Conservation (phyloP, 92 coral and sea anemone species). For the Chrysogorgia sp. region DNA sequence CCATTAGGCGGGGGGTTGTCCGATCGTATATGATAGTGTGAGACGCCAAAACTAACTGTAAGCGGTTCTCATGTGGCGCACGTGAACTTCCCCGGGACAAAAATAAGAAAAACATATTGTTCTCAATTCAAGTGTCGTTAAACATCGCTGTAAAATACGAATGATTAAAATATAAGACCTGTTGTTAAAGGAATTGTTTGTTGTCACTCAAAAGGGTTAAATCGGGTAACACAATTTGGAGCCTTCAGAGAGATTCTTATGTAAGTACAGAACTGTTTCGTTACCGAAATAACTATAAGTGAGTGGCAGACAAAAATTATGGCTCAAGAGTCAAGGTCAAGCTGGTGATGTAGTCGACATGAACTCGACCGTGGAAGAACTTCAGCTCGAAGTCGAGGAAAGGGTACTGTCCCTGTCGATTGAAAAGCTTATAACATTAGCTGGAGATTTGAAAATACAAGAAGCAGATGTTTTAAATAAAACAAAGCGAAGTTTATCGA, state of each 20-base stretch:
- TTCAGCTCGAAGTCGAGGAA: conserved; percentile 8
- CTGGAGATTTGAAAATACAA: neutral
- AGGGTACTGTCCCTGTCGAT: conserved; percentile 3
- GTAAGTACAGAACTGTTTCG: conserved; percentile 2
- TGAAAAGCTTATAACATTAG: conserved; percentile 1
- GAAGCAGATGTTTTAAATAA: conserved; percentile 12
- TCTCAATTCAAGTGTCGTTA: no score
- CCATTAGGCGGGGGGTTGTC: no score
- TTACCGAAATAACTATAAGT: neutral
- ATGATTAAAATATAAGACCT: neutral
- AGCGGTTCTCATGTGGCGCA: no score
- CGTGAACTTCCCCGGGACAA: no score
- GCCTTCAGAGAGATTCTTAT: conserved; percentile 38
- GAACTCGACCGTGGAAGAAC: no score
- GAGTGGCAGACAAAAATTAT: neutral
- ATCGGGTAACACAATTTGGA: conserved; percentile 39
- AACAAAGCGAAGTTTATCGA: neutral
- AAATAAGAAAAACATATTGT: no score
- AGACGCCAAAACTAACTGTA: no score
- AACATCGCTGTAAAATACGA: no score
- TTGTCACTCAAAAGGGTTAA: no score
- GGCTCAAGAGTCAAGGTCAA: neutral
- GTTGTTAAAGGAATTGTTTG: no score
- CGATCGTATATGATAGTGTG: no score
- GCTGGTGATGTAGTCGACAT: conserved; percentile 2